Percentiles rank a stretch among this genome's conserved stretches.
These are phyloP conservation scores for Lepisosteus oculatus DNA, from an alignment of 2,113 vertebrate species.

Conservation along the genomic window DNA sequence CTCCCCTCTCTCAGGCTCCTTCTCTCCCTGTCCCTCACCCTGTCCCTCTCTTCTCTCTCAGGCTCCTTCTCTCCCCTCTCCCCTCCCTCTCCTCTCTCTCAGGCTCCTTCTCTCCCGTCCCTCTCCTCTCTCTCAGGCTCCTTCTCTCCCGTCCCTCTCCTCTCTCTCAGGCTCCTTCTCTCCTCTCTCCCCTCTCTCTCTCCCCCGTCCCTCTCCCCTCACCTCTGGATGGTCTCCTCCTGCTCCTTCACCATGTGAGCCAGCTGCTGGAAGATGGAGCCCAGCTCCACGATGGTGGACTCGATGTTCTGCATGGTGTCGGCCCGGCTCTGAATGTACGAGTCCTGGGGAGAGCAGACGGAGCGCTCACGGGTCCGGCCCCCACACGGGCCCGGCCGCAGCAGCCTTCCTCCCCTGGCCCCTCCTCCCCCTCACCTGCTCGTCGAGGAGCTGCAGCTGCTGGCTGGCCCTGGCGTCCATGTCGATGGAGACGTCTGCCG, in stretches of 20 bases:
- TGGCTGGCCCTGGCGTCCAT: constrained; percentile 80
- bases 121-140: no score
- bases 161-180: no score
- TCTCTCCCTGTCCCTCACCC: no score
- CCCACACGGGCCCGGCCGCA: neutral
- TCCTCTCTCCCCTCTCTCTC: no score
- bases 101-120: no score
- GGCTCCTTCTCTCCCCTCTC: no score
- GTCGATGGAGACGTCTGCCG: constrained; percentile 79
- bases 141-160: no score
- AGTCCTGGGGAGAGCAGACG: constrained; percentile 63
- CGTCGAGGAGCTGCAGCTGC: constrained; percentile 86
- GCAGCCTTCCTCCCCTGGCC: no score
- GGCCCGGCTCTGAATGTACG: constrained; percentile 87
- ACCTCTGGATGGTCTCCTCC: constrained; percentile 89
- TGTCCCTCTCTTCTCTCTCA: no score
- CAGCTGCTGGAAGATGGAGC: constrained; percentile 89
- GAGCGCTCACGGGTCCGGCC: neutral
- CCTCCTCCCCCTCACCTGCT: constrained; percentile 67
- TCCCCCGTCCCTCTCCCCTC: constrained; percentile 1
- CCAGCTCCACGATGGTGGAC: constrained; percentile 87
- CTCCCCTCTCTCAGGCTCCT: no score
- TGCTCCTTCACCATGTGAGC: constrained; percentile 93
- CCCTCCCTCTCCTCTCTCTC: no score
- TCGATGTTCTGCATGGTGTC: constrained; percentile 94